Base-by-base conservation (phyloP, 1,140 invertebrate genomes). In the Drosophila bifasciata region DNA sequence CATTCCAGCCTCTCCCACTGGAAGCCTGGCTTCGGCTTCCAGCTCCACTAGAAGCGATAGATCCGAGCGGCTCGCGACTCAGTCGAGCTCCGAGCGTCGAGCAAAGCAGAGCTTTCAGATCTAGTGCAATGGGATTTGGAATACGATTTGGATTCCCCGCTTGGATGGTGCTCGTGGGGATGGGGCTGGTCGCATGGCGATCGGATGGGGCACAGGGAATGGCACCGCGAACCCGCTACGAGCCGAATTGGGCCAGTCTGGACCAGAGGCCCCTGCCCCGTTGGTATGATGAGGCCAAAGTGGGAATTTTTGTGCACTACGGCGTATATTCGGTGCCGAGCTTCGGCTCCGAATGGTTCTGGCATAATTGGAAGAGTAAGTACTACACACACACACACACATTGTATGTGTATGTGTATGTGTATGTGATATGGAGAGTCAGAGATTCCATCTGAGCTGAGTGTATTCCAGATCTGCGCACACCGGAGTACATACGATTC, bases 291-390 rank as follows among this genome's bases (percentile, higher is more conserved):
- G 93, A 96, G 51, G 95, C 94, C 0, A 98, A 98, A 93, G 93
- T 99, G 71, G 97, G 97, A n/a, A 98, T 98, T 63, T 98, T 98
- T 86, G 92, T 98, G 41, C 97, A 99, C 80, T 99, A 97, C 96
- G 97, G 98, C 3, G 95, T 99, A 0, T 99, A 95, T 83, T 95
- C 96, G 0, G 98, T 98, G 0, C 97, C 97, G 0, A 95, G 96
- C 71, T 96, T 95, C 91, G 94, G 94, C 0, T 95, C 94, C 1
- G 97, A 97, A 93, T 98, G 97, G 97, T 98, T 97, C 92, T 98
- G 96, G 96, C 93, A 92, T 2, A 93, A 95, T 84, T 97, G 95
- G 96, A 93, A 93, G 93, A 92, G 95, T 95, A 41, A 56, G 78
- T 61, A 15, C 11, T 11, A 28, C 1, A 13, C 9, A 11, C 2